A percentile compares a stretch with the other conserved stretches of the same genome.
These are phyloP conservation scores for Elysia chlorotica DNA, from an alignment of 1,140 invertebrate genomes.

Conservation along the genomic window DNA sequence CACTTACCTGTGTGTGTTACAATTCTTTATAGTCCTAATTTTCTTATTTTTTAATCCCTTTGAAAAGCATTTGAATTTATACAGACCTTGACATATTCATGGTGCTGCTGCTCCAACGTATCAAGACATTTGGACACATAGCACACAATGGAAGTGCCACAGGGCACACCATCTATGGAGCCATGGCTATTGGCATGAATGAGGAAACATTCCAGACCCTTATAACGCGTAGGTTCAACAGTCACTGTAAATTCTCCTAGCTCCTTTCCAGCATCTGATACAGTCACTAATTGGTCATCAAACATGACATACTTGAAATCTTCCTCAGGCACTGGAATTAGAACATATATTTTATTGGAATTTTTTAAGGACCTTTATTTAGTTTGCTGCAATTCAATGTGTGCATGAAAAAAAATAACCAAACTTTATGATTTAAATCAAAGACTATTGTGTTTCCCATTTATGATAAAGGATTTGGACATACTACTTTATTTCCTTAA, in stretches of 20 bases:
- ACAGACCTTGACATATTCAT: conserved; percentile 63
- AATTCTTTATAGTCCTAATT: too few species aligned
- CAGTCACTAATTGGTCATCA: conserved; percentile 57
- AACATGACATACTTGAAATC: conserved; percentile 60
- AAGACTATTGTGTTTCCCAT: too few species aligned
- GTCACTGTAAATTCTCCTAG: conserved; percentile 59
- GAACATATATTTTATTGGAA: too few species aligned
- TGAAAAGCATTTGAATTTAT: too few species aligned
- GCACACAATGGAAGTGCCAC: conserved; percentile 60
- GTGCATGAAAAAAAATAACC: too few species aligned
- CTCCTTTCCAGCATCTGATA: conserved; percentile 59
- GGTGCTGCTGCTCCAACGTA: conserved; percentile 60
- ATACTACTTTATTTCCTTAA: too few species aligned
- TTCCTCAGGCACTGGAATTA: conserved; percentile 49
- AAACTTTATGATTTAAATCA: too few species aligned
- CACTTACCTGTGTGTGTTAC: too few species aligned
- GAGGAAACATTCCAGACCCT: conserved; percentile 55
- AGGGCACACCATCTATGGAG: conserved; percentile 58
- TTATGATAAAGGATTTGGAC: too few species aligned
- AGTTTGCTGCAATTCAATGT: too few species aligned
- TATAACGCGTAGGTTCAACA: conserved; percentile 46
- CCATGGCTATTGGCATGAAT: conserved; percentile 62
- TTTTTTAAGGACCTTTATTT: too few species aligned
- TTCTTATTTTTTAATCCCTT: too few species aligned
- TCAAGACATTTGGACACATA: conserved; percentile 57